Base-by-base conservation (phyloP, 1,140 invertebrate genomes). In the Procambarus virginalis region DNA sequence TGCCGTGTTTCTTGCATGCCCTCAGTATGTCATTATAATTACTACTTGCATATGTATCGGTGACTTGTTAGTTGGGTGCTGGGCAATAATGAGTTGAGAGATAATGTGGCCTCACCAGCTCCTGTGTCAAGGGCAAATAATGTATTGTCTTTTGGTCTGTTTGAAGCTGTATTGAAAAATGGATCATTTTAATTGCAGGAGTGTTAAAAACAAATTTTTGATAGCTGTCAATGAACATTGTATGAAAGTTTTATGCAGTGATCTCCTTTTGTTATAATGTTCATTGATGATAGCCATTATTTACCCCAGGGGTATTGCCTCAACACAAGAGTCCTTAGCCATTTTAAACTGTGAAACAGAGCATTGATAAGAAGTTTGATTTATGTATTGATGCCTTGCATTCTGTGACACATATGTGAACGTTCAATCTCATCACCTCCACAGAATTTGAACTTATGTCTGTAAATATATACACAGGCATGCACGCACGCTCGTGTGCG, bases 1-100 rank as follows among this genome's bases (percentile, higher is more conserved):
- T 90, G 84, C 84, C 75, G 84, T 90, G 89, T 90, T 85, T 90
- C 89, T 90, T 90, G 89, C 89, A 90, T 90, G 89, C 89, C 89
- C 89, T 85, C 75, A 86, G 80, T 87, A 87, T 76, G 85, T 87
- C 77, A 79, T 64, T 82, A 83, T 68, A 46, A 83, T 64, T 68
- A 80, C 58, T 87, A 79, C 77, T 87, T 70, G 60, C 85, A 87
- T 77, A 79, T 87, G 55, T 87, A 79, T 77, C 51, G 22, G 76
- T 87, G 85, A 70, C 49, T 85, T 87, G 60, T 83, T 83, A 83
- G 85, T 80, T 49, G 85, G 60, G 51, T 87, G 46, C 78, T 46
- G 77, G 78, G 85, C 76, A 87, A 70, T 64, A 20, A 76, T 34
- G 34, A 20, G 9, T 12, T 55, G 49, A 55, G n/a, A 73, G 64